Conservation (phyloP, 2,113 vertebrate species). For the Heteronetta atricapilla region DNA sequence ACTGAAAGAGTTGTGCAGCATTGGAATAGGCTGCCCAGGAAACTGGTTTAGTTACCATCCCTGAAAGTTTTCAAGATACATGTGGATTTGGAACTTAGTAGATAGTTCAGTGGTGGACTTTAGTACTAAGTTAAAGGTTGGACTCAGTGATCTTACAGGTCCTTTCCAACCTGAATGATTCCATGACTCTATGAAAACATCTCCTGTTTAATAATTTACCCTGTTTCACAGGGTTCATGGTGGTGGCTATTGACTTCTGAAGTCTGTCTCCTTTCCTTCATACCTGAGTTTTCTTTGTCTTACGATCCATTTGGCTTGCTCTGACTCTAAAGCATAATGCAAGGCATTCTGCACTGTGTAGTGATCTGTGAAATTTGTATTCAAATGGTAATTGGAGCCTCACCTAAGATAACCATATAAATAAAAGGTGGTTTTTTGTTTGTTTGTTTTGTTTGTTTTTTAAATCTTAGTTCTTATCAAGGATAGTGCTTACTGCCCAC, state of each 20-base stretch:
- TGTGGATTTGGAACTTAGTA: no score
- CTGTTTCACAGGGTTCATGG: rapidly evolving
- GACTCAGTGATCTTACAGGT: no score
- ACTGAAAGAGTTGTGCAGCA: no score
- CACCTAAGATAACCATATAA: not conserved
- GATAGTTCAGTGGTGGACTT: no score
- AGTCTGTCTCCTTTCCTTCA: not conserved
- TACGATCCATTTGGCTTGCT: not conserved
- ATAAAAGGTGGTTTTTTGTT: not conserved
- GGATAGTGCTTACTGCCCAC: not conserved
- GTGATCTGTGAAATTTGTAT: not conserved
- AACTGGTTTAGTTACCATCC: no score
- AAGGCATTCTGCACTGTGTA: not conserved
- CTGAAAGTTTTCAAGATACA: no score
- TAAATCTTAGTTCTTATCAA: not conserved
- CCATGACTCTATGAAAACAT: not conserved
- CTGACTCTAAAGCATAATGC: not conserved
- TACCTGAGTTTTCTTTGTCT: not conserved
- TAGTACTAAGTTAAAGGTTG: no score
- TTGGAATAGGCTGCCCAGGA: no score
- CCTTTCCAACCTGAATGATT: no score
- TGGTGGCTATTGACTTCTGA: not conserved
- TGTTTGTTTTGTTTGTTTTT: no score
- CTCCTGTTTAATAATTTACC: not conserved
- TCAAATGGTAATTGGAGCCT: not conserved